Conservation (phyloP, 2,888 invertebrate species). For the Vesta saturnalis region DNA sequence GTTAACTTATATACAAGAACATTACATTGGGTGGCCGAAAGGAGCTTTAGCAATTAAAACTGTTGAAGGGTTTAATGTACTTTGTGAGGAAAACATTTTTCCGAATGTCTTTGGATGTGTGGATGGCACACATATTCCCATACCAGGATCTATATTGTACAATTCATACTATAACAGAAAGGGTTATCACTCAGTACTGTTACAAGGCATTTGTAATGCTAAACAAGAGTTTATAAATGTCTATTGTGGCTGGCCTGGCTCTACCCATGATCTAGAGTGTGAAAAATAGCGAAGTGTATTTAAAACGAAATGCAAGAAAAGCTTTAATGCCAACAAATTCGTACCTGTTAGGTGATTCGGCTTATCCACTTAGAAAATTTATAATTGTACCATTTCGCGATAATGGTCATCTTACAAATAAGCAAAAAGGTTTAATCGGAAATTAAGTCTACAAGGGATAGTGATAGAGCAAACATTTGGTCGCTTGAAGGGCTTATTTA, state of each 20-base stretch:
- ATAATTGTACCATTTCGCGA: not conserved
- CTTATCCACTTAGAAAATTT: not conserved
- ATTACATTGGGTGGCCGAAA: not conserved
- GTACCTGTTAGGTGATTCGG: not conserved
- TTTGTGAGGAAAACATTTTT: not conserved
- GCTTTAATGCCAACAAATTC: not conserved
- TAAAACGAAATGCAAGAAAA: not conserved
- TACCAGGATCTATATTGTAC: not conserved
- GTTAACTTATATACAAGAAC: not conserved
- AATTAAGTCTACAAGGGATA: not conserved
- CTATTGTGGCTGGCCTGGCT: not conserved
- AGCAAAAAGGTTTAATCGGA: not conserved
- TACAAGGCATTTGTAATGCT: not conserved
- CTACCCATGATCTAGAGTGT: not conserved
- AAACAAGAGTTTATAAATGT: constrained; percentile 3
- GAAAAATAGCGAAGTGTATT: not conserved
- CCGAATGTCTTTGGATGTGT: not conserved
- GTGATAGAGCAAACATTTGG: not conserved
- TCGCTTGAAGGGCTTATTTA: not conserved
- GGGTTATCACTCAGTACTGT: constrained; percentile 1
- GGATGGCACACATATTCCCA: not conserved
- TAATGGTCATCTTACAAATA: not conserved
- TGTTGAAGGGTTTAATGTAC: constrained; percentile 3
- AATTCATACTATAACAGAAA: constrained; percentile 3
- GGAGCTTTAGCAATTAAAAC: not conserved